Base-by-base conservation (phyloP, 2,113 vertebrate species). In the Cebidichthys violaceus region DNA sequence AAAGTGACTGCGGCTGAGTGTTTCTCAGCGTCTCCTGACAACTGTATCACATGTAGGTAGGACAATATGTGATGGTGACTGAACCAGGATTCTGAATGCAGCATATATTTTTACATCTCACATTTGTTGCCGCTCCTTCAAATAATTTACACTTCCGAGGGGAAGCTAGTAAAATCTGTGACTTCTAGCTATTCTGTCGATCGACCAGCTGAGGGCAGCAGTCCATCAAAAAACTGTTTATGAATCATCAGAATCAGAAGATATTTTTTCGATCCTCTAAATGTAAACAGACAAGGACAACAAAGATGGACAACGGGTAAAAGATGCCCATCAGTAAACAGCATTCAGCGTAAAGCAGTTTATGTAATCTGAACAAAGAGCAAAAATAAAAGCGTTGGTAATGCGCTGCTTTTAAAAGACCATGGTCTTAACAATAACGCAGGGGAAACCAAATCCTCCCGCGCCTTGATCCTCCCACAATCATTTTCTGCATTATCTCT, bases 191-290 rank as follows among this genome's bases (percentile, higher is more conserved):
- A 33, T 64, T 82, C 54, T 52, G 15, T 52, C 17, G 31, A n/a
- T 64, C 1, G 11, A 62, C 85, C 83, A 88, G 72, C 35, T 73
- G 89, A 70, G 81, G 88, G 83, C 86, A 88, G 81, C 75, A 77
- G 54, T 15, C 45, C 39, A 15, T 22, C n/a, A 18, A 43, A 41
- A 41, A 61, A 52, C 72, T 33, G 45, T 31, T n/a, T 22, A 27
- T 39, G 52, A 29, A 37, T 2, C 6, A 15, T 55, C 20, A 64
- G 17, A 62, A 35, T 20, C 31, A 35, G 24, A 59, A 15, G 55
- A 29, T 15, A 13, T 59, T 6, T 57, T 2, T 6, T 14, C 0
- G 13, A 27, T 57, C 11, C 55, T 57, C 24, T 8, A 27, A 57
- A 57, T 57, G 54, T 57, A 27, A 57, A 57, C n/a, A 57, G 24